Conservation (phyloP, 2,888 invertebrate species). For the Cataglyphis altisquamis region DNA sequence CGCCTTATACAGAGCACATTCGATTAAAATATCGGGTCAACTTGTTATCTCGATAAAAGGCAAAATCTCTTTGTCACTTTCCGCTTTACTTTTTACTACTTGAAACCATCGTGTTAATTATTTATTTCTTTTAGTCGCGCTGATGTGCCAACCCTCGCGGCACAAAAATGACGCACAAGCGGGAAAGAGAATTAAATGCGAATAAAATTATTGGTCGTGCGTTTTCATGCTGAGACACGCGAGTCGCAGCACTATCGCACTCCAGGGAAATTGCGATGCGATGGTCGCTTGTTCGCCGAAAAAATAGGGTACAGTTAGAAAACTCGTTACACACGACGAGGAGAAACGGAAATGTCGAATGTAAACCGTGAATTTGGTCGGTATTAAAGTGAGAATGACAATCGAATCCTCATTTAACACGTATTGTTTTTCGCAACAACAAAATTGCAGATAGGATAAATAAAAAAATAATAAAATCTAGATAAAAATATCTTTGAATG, state of each 20-base stretch:
- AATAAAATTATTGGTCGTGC: slow-evolving; percentile 44
- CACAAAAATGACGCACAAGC: slow-evolving; percentile 9
- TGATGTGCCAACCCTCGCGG: not conserved
- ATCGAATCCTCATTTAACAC: not conserved
- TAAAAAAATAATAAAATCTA: not conserved
- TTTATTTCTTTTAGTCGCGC: slow-evolving; percentile 24
- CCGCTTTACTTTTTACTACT: not conserved
- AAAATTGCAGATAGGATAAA: not conserved
- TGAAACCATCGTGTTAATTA: slow-evolving; percentile 5
- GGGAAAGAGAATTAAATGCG: slow-evolving; percentile 38
- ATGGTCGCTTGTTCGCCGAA: slow-evolving; percentile 54
- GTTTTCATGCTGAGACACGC: slow-evolving; percentile 22
- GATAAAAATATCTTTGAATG: not conserved
- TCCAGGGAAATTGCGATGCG: slow-evolving; percentile 31
- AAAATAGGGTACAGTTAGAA: slow-evolving; percentile 66
- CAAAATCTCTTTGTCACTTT: slow-evolving; percentile 11
- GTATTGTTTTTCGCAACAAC: not conserved
- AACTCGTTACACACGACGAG: slow-evolving; percentile 28
- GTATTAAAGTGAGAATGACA: not conserved
- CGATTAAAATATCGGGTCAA: not conserved
- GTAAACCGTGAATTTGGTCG: not conserved
- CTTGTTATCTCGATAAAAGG: slow-evolving; percentile 2
- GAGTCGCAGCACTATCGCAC: slow-evolving; percentile 42
- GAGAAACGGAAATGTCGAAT: slow-evolving; percentile 53
- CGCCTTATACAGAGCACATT: slow-evolving; percentile 2